A percentile compares a stretch with the other conserved stretches of the same genome.
These are phyloP conservation scores for Xestoiulus laeticollis DNA, from an alignment of 2,888 invertebrate species.

Conservation along the genomic window DNA sequence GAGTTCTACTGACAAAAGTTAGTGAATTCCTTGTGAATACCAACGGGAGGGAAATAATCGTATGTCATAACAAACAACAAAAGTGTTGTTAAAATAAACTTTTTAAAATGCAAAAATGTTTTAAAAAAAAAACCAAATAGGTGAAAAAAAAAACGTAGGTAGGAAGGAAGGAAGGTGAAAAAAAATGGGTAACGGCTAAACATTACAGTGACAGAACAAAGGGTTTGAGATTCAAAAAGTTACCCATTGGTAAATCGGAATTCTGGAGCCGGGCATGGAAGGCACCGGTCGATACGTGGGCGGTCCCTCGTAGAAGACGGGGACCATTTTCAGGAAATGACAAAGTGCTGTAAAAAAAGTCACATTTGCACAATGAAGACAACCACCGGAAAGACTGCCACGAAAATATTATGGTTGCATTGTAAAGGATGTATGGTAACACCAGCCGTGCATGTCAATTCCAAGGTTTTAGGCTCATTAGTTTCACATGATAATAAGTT, in stretches of 20 bases:
- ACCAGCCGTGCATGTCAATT: neutral
- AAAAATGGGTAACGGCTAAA: neutral
- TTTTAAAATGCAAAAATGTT: too few relatives aligned
- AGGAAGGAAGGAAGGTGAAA: neutral
- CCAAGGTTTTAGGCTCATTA: too few relatives aligned
- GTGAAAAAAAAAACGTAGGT: neutral
- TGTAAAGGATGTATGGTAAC: neutral
- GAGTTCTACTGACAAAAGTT: neutral
- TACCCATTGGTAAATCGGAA: slow-evolving; percentile 59
- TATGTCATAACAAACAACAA: neutral
- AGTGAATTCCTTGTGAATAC: neutral
- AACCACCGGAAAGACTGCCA: neutral
- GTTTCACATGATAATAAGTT: too few relatives aligned
- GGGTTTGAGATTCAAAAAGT: slow-evolving; percentile 30
- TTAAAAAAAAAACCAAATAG: slow-evolving; percentile 23
- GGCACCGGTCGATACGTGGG: slow-evolving; percentile 58
- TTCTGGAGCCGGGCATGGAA: slow-evolving; percentile 57
- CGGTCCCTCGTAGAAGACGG: slow-evolving; percentile 57
- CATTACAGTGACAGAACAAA: neutral
- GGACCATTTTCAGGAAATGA: slow-evolving; percentile 53
- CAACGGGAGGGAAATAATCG: neutral
- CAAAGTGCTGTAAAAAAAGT: slow-evolving; percentile 44
- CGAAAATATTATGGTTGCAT: neutral
- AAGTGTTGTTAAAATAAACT: neutral
- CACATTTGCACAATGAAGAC: neutral